A percentile compares a stretch with the other conserved stretches of the same genome.
Evolutionary conservation across 2,888 invertebrate genomes (phyloP).

Genomic region (Amblyteles armatorius): DNA sequence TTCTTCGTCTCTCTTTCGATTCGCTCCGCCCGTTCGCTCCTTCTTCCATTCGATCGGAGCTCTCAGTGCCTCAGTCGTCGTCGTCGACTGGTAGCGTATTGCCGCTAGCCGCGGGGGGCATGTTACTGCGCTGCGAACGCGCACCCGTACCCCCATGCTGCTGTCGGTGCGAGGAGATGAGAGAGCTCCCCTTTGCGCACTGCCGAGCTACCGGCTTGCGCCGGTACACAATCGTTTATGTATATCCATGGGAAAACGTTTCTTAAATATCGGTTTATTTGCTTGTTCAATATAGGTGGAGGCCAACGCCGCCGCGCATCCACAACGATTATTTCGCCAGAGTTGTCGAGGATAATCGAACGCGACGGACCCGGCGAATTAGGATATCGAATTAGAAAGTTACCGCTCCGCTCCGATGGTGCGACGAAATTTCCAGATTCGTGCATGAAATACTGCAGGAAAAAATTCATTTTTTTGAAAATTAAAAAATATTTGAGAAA

Average conservation of each 20-base stretch:
- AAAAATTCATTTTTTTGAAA: too few relatives aligned
- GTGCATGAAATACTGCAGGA: too few relatives aligned
- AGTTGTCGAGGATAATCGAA: neutral
- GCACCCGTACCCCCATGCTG: constrained; percentile 81
- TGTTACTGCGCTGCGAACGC: constrained; percentile 63
- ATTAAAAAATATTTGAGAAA: too few relatives aligned
- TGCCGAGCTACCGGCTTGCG: constrained; percentile 39
- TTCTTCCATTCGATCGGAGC: constrained; percentile 37
- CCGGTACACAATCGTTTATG: constrained; percentile 76
- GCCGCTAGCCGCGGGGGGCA: constrained; percentile 80
- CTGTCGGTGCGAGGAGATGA: constrained; percentile 73
- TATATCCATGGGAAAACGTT: constrained; percentile 83
- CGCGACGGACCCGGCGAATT: neutral
- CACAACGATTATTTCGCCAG: constrained; percentile 34
- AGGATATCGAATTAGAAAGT: neutral
- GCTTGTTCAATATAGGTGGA: constrained; percentile 53
- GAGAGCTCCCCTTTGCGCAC: constrained; percentile 40
- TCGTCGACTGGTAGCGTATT: constrained; percentile 80
- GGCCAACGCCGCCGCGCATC: neutral
- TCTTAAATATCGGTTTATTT: constrained; percentile 82
- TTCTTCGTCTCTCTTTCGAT: constrained; percentile 52
- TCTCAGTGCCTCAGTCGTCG: constrained; percentile 30
- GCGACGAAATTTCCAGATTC: too few relatives aligned
- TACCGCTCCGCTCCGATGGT: neutral
- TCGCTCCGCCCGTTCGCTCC: constrained; percentile 29